These are phyloP conservation scores for Andrena bicolor DNA, from an alignment of 2,888 invertebrate species.

Conservation along the genomic window DNA sequence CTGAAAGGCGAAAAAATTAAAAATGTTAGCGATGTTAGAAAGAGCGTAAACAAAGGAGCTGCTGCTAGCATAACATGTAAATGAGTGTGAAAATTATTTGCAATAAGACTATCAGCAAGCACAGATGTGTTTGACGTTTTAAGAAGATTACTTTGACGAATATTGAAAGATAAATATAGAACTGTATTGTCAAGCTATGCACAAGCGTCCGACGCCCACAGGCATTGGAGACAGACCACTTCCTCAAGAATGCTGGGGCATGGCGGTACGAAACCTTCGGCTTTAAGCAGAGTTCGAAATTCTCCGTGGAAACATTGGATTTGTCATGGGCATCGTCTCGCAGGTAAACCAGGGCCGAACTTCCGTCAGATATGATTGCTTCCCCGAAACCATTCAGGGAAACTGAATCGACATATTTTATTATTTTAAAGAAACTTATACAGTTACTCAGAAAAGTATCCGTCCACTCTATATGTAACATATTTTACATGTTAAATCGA, in stretches of 20 bases:
- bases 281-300: constrained; percentile 56
- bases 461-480: too few relatives aligned
- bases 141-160: neutral
- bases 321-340: constrained; percentile 40
- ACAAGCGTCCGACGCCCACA: constrained; percentile 13
- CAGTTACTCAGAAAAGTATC: neutral
- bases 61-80: neutral
- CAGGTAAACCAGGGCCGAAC: constrained; percentile 40
- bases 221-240: constrained; percentile 37
- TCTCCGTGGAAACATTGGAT: constrained; percentile 59
- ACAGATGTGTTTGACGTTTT: neutral
- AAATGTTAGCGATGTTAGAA: too few relatives aligned
- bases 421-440: neutral
- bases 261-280: constrained; percentile 32
- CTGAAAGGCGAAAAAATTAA: too few relatives aligned
- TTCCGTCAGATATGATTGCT: constrained; percentile 13
- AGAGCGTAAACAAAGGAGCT: too few relatives aligned
- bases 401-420: constrained; percentile 7
- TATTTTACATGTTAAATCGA: too few relatives aligned
- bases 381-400: constrained; percentile 10
- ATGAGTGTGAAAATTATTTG: neutral
- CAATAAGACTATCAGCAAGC: neutral
- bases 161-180: neutral
- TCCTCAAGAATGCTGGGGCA: constrained; percentile 46
- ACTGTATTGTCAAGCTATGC: neutral